These are phyloP conservation scores for Anadara kagoshimensis DNA, from an alignment of 1,140 invertebrate genomes.

Conservation along the genomic window DNA sequence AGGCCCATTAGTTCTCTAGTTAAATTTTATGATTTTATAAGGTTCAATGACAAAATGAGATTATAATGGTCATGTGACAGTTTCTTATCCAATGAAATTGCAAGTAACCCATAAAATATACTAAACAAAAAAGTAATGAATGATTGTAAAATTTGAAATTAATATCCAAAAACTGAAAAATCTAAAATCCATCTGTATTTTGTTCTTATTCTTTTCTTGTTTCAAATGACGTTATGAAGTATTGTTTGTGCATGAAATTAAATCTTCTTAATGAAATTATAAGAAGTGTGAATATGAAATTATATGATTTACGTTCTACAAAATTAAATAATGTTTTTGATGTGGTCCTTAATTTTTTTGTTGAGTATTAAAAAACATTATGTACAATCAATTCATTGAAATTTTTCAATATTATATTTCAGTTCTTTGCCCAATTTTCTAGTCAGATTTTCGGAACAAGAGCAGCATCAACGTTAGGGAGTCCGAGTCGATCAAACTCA, in stretches of 20 bases:
- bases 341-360: background rate
- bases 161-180: background rate
- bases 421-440: constrained; percentile 64
- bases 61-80: no score
- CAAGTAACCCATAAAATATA: no score
- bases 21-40: no score
- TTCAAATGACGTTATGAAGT: no score
- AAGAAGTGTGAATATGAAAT: no score
- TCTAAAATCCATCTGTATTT: background rate
- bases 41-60: no score
- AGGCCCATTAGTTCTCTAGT: no score
- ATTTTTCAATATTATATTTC: constrained; percentile 13
- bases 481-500: constrained; percentile 11
- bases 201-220: no score
- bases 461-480: constrained; percentile 33
- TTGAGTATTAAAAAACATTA: background rate
- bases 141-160: background rate
- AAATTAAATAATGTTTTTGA: background rate
- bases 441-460: background rate
- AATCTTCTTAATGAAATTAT: no score
- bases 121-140: background rate
- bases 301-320: no score
- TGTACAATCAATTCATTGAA: background rate
- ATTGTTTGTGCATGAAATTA: no score
- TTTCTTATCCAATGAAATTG: no score